Evolutionary conservation across 2,888 invertebrate species (phyloP).

Genomic region (Pristionchus entomophagus): DNA sequence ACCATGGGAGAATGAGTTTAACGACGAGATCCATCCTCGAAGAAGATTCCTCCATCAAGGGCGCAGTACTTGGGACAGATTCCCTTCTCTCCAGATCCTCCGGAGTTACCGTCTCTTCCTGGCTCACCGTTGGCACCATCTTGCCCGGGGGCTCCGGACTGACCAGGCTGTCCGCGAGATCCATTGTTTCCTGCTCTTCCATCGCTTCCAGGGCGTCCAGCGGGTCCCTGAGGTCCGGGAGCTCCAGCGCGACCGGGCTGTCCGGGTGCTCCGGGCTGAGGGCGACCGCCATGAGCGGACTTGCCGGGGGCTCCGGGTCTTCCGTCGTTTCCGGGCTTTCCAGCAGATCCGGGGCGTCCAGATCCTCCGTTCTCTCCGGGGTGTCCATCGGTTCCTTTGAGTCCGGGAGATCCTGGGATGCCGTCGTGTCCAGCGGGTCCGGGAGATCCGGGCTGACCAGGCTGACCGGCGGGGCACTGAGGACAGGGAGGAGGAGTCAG

Average conservation of each 20-base stretch:
- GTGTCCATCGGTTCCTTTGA: slow-evolving; percentile 3
- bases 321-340: slow-evolving; percentile 36
- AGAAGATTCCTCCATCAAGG: slow-evolving; percentile 51
- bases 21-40: slow-evolving; percentile 49
- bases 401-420: slow-evolving; percentile 42
- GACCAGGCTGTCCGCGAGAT: slow-evolving; percentile 19
- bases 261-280: slow-evolving; percentile 16
- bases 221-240: not conserved
- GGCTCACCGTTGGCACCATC: slow-evolving; percentile 7
- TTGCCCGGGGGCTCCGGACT: slow-evolving; percentile 13
- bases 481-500: slow-evolving; percentile 39
- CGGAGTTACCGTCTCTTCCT: not conserved
- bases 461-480: slow-evolving; percentile 26
- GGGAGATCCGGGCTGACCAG: slow-evolving; percentile 29
- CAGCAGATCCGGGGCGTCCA: not conserved
- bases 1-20: slow-evolving; percentile 1
- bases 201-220: slow-evolving; percentile 17
- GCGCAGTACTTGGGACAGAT: slow-evolving; percentile 51
- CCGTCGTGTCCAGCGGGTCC: slow-evolving; percentile 38
- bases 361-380: slow-evolving; percentile 21
- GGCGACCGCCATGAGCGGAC: not conserved
- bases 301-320: slow-evolving; percentile 41
- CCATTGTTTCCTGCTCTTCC: slow-evolving; percentile 25
- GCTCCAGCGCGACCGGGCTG: slow-evolving; percentile 7
- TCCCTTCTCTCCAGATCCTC: slow-evolving; percentile 43